These are phyloP conservation scores for Empidonax alnorum DNA, from an alignment of 2,113 vertebrate genomes.

Conservation along the genomic window DNA sequence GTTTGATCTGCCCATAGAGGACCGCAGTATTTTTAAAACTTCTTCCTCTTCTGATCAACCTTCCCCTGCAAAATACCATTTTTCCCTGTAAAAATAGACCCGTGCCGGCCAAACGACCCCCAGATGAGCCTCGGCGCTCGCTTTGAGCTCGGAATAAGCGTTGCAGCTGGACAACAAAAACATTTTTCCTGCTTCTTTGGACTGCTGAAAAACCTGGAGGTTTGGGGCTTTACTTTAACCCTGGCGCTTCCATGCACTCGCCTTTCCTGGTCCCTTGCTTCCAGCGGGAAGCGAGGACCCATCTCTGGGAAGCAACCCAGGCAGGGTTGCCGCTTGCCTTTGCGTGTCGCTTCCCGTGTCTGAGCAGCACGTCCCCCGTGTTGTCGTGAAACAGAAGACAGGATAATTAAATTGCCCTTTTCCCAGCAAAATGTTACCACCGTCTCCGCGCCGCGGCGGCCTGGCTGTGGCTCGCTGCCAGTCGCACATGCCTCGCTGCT, in stretches of 20 bases:
- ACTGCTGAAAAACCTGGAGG: neutral
- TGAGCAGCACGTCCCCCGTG: conserved; percentile 16
- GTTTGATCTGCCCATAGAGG: neutral
- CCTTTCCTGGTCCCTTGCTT: neutral
- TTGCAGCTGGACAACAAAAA: conserved; percentile 12
- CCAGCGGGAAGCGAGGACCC: accelerated
- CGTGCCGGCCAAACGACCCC: neutral
- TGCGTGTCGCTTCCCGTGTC: neutral
- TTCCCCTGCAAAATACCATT: conserved; percentile 11
- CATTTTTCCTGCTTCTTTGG: neutral
- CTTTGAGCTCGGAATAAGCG: neutral
- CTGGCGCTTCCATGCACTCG: accelerated
- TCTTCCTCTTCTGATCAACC: neutral
- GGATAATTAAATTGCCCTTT: conserved; percentile 66
- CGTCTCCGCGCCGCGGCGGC: neutral
- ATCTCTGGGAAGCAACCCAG: accelerated
- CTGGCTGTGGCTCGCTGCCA: neutral
- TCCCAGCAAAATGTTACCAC: conserved; percentile 7
- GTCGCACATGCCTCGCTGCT: neutral
- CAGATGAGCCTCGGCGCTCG: neutral
- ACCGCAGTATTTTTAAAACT: neutral
- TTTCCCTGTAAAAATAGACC: conserved; percentile 4
- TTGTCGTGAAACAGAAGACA: conserved; percentile 31
- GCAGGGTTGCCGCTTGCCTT: neutral
- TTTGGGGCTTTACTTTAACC: conserved; percentile 7